Base-by-base conservation (phyloP, 2,888 invertebrate genomes). In the Acutogordius australiensis region DNA sequence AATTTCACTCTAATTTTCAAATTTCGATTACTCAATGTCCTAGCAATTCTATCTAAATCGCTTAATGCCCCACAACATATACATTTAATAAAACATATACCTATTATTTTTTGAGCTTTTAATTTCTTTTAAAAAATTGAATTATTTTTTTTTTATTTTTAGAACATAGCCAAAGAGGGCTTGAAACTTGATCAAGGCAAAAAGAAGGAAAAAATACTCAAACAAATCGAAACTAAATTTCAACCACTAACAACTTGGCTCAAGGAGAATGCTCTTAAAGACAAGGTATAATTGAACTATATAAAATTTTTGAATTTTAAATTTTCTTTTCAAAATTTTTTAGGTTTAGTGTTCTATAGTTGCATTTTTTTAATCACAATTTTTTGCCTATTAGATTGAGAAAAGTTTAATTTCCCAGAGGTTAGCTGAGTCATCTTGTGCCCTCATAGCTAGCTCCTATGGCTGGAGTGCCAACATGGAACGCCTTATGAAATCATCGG, bases 401-500 rank as follows among this genome's bases (percentile, higher is more conserved):
- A 84, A 82, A 70, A 82, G 81, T 1, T 74, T 77, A 60, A 75
- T 88, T 28, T 87, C 87, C 1, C 84, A 86, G 65, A 78, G 88
- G 62, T 75, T 90, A 61, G 78, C 80, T 62, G 80, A 80, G 67
- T 88, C 88, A 4, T 88, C 90, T 0, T 87, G 87, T 72, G 90
- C 88, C 60, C 76, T 91, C 60, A 85, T 88, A 57, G 90, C 90
- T 64, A 81, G 83, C 62, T 81, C 84, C 76, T 90, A 86, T 73
- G 90, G 88, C 65, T 90, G 90, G 88, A 88, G 88, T 66, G 91
- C 90, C 66, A 91, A 91, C 73, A 91, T 91, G 90, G 90, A 91
- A 75, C 78, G 90, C 59, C 77, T 90, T 63, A 87, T 88, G 60
- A 74, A 83, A 64, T 83, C 84, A 58, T 90, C 91, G 73, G 88